Evolutionary conservation across 2,888 invertebrate genomes (phyloP).

Genomic region (Megaustenia siamemsis): DNA sequence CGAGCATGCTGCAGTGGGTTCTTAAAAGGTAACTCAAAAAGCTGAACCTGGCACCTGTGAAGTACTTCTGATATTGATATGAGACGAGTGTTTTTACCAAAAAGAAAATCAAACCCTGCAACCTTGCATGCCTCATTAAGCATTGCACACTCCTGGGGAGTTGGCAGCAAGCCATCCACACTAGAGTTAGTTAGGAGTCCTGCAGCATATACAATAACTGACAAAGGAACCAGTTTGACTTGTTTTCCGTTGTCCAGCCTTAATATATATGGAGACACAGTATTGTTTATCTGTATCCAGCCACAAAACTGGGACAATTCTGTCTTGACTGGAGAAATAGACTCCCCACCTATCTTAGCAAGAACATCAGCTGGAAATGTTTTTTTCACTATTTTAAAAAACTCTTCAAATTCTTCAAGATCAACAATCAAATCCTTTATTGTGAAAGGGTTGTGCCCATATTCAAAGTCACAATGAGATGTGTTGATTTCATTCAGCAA

Average conservation of each 20-base stretch:
- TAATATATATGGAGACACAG: constrained; percentile 94
- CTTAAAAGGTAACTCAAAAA: constrained; percentile 73
- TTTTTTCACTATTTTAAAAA: constrained; percentile 88
- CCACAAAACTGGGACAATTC: constrained; percentile 64
- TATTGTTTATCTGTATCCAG: constrained; percentile 85
- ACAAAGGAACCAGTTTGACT: constrained; percentile 90
- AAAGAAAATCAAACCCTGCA: constrained; percentile 75
- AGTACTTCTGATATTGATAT: constrained; percentile 70
- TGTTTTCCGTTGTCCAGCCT: constrained; percentile 82
- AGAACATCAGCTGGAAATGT: constrained; percentile 73
- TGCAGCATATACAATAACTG: constrained; percentile 77
- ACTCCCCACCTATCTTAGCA: constrained; percentile 57
- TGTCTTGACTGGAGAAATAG: constrained; percentile 39
- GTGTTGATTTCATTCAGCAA: constrained; percentile 94
- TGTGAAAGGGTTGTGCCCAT: constrained; percentile 92
- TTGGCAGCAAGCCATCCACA: constrained; percentile 67
- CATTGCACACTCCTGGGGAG: constrained; percentile 71
- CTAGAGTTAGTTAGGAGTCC: constrained; percentile 69
- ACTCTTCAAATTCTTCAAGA: constrained; percentile 90
- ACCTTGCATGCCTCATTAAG: constrained; percentile 75
- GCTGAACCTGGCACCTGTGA: constrained; percentile 64
- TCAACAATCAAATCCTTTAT: constrained; percentile 93
- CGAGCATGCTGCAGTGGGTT: constrained; percentile 77
- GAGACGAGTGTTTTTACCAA: constrained; percentile 73
- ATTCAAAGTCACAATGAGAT: constrained; percentile 93